Evolutionary conservation across 2,113 vertebrate genomes (phyloP).

Genomic region (Glareola pratincola): DNA sequence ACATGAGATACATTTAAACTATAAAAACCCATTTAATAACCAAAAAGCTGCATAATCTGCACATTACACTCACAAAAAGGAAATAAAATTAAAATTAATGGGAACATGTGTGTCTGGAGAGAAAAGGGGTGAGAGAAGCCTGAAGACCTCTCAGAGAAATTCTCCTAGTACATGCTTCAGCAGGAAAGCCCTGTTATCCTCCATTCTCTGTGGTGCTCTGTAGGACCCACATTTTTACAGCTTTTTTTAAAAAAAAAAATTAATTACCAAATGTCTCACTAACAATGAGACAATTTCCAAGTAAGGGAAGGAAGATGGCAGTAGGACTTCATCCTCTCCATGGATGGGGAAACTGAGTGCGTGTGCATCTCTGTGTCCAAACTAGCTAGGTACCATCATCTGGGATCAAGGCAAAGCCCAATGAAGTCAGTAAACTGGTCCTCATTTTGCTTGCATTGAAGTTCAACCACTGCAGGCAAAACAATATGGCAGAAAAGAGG

Average conservation of each 20-base stretch:
- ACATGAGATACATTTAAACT: constrained; percentile 21
- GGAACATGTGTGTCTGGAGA: constrained; percentile 4
- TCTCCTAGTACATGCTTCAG: not conserved
- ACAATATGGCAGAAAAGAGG: not conserved
- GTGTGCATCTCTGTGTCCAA: not conserved
- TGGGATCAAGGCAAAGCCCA: not conserved
- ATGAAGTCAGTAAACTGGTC: not conserved
- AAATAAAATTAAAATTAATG: constrained; percentile 53
- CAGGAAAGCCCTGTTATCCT: not conserved
- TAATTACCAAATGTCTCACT: not conserved
- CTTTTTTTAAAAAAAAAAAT: not conserved
- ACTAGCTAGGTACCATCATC: not conserved
- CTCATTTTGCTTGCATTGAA: not conserved
- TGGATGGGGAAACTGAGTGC: fast-evolving
- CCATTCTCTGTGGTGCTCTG: not conserved
- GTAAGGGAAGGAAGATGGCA: not conserved
- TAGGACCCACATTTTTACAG: not conserved
- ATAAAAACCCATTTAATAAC: constrained; percentile 52
- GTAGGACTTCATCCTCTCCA: not conserved
- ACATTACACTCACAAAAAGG: constrained; percentile 48
- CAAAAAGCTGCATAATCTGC: constrained; percentile 21
- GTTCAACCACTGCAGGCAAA: not conserved
- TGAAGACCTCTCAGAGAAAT: not conserved
- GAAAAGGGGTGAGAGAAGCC: not conserved
- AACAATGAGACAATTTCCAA: not conserved